Percentiles rank a stretch among this genome's conserved stretches.
These are phyloP conservation scores for Halcyon senegalensis DNA, from an alignment of 2,113 vertebrate species.

Conservation along the genomic window DNA sequence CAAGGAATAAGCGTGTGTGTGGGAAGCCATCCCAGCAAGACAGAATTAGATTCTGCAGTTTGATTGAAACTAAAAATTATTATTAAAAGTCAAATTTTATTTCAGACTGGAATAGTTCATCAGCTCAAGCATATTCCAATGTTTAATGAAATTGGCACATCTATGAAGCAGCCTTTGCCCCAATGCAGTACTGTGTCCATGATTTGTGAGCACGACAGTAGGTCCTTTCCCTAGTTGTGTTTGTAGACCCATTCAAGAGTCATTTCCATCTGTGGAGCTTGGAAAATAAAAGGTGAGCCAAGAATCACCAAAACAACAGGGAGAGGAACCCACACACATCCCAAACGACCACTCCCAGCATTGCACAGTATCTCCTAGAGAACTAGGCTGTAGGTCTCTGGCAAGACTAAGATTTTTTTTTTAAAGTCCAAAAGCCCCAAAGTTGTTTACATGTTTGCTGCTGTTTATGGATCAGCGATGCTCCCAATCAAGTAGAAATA, in stretches of 20 bases:
- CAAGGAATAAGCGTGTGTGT: not conserved
- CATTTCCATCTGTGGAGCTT: not conserved
- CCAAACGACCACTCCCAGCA: not conserved
- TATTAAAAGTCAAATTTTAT: constrained; percentile 1
- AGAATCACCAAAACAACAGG: not conserved
- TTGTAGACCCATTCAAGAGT: not conserved
- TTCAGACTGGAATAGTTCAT: not conserved
- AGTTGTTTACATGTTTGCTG: not conserved
- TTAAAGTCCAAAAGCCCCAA: not conserved
- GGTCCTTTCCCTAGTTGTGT: not conserved
- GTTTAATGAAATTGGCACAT: not conserved
- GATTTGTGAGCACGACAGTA: not conserved
- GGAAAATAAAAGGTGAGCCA: not conserved
- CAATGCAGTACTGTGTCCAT: not conserved
- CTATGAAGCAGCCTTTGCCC: not conserved
- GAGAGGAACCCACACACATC: not conserved
- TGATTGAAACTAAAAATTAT: not conserved
- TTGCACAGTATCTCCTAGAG: not conserved
- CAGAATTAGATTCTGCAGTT: not conserved
- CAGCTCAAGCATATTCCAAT: not conserved
- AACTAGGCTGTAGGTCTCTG: not conserved
- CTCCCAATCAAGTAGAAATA: not conserved
- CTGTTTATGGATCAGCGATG: not conserved
- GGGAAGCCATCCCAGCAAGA: not conserved
- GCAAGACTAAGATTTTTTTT: not conserved